A percentile compares a stretch with the other conserved stretches of the same genome.
phyloP scores from a whole-genome alignment of 2,888 invertebrate genomes.

The Suillia variegata region DNA sequence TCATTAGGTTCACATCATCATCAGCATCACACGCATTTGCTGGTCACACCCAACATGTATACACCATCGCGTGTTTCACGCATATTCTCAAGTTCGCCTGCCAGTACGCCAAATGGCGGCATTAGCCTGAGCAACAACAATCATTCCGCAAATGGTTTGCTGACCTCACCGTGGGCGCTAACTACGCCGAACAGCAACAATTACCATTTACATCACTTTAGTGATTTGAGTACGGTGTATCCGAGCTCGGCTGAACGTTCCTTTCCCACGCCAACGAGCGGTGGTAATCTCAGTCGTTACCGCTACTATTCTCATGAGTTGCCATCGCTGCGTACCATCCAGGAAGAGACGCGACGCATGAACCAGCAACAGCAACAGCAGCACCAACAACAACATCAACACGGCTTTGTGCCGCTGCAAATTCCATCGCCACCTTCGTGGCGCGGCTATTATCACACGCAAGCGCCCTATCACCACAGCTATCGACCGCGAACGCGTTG shows the following conservation, averaged over 20 bases:
- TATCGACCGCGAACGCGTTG: constrained; percentile 69
- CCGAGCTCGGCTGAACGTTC: constrained; percentile 81
- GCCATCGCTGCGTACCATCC: constrained; percentile 73
- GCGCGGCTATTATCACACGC: constrained; percentile 58
- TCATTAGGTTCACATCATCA: constrained; percentile 33
- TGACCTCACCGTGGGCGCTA: constrained; percentile 72
- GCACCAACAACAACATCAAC: constrained; percentile 29
- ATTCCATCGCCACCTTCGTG: constrained; percentile 69
- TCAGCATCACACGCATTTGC: constrained; percentile 29
- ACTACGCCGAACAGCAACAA: constrained; percentile 49
- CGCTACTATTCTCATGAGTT: constrained; percentile 73
- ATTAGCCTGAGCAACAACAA: constrained; percentile 44
- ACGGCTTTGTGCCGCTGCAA: constrained; percentile 68
- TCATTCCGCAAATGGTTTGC: constrained; percentile 62
- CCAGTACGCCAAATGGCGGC: constrained; percentile 63
- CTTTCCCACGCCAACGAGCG: constrained; percentile 77
- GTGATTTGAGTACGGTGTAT: constrained; percentile 85
- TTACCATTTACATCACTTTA: constrained; percentile 68
- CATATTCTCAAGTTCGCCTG: constrained; percentile 72
- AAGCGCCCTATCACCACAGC: constrained; percentile 59
- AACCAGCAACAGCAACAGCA: constrained; percentile 50
- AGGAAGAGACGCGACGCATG: constrained; percentile 69
- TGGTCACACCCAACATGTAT: constrained; percentile 46
- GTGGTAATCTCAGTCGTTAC: constrained; percentile 59
- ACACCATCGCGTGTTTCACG: constrained; percentile 62